These are phyloP conservation scores for Tridacna gigas DNA, from an alignment of 2,888 invertebrate species.

Conservation along the genomic window DNA sequence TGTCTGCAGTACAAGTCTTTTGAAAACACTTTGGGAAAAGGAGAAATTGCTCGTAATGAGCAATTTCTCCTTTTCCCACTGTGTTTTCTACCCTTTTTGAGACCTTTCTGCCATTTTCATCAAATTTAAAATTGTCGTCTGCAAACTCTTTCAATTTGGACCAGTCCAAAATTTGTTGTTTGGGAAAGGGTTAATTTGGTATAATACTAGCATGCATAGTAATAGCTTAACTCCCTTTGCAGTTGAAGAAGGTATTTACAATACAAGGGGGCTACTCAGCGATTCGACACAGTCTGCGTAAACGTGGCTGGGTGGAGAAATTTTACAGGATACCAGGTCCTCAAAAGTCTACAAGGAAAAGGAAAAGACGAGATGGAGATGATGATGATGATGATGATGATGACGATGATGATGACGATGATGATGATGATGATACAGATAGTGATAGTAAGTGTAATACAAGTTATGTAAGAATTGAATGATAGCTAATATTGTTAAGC, in stretches of 20 bases:
- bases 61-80: no score
- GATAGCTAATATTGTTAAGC: no score
- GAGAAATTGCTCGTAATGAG: no score
- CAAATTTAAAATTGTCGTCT: no score
- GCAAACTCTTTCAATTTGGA: no score
- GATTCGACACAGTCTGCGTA: conserved; percentile 81
- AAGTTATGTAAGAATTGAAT: no score
- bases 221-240: conserved; percentile 22
- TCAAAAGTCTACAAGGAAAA: conserved; percentile 71
- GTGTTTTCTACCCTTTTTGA: no score
- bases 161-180: no score
- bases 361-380: conserved; percentile 67
- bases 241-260: conserved; percentile 84
- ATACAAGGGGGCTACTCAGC: conserved; percentile 85
- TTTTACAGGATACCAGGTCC: conserved; percentile 80
- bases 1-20: no score
- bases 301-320: conserved; percentile 85
- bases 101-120: no score
- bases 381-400: conserved; percentile 80
- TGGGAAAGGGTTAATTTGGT: no score
- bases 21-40: no score
- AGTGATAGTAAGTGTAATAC: conserved; percentile 66
- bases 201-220: not conserved
- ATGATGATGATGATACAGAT: conserved; percentile 77
- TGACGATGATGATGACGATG: conserved; percentile 82